Base-by-base conservation (phyloP, 1,140 invertebrate species). In the Anadara kagoshimensis region DNA sequence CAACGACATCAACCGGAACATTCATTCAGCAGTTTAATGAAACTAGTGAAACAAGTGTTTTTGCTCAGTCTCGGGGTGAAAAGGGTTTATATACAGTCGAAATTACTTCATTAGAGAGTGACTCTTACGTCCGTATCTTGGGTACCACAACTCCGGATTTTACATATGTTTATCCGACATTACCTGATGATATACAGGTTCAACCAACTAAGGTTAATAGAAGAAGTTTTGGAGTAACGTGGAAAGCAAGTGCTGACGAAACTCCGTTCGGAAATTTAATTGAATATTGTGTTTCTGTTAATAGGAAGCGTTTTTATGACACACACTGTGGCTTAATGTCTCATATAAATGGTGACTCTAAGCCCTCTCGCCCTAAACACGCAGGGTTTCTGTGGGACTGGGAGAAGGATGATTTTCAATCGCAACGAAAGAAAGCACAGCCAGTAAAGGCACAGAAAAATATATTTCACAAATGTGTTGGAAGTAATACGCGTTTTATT, bases 221-320 rank as follows among this genome's bases (percentile, higher is more conserved):
- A 10, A 69, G 66, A 54, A 65, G 73, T 36, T 62, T 75, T 45
- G 43, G 44, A 26, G 45, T 75, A n/a, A 53, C 62, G 26, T 75
- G 73, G 73, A 57, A 65, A 22, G 18, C 61, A 22, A 75, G 73
- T 66, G 67, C 51, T 11, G 61, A 75, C 20, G 68, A 69, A 29
- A 75, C 73, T 5, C 73, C 73, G 8, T 75, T 58, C 44, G 73
- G 62, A 44, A 75, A 75, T 61, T 44, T 75, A 5, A 75, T 87
- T 2, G 77, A 85, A 61, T 89, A 89, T 62, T 88, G 86, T 61
- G 72, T 89, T 7, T 62, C 83, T 20, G 70, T 84, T 14, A 86
- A 81, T 66, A 43, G 68, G 22, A 73, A 78, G 12, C 66, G 69
- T 24, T 82, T 85, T 59, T 88, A 82, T 64, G 70, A 78, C 20